Percentiles rank a stretch among this genome's conserved stretches.
Evolutionary conservation across 1,140 invertebrate genomes (phyloP).

Genomic region (Ceratina calcarata): DNA sequence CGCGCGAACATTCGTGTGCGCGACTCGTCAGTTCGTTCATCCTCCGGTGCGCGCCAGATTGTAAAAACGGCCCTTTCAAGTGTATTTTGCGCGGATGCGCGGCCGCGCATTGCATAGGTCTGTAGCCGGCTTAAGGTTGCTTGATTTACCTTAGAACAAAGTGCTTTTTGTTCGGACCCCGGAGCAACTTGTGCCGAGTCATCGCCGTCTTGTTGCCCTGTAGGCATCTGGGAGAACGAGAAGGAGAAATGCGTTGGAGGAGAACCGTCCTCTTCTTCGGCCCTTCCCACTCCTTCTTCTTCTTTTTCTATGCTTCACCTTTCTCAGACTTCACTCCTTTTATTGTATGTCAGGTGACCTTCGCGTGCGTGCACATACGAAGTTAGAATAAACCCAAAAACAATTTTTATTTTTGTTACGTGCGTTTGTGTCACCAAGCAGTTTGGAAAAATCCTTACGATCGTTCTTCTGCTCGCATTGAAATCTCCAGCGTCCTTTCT

Average conservation of each 20-base stretch:
- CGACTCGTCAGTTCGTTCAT: too few species aligned
- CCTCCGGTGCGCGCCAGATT: too few species aligned
- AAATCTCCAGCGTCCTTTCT: not conserved
- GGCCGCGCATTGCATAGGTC: too few species aligned
- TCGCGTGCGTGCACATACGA: conserved; percentile 43
- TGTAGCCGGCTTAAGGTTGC: conserved; percentile 54
- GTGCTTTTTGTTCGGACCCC: conserved; percentile 69
- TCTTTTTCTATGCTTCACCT: not conserved
- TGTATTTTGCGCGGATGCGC: too few species aligned
- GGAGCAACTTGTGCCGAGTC: conserved; percentile 67
- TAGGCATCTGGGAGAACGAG: conserved; percentile 49
- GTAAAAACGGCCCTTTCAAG: too few species aligned
- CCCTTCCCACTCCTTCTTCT: not conserved
- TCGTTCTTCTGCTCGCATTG: not conserved
- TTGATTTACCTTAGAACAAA: conserved; percentile 72
- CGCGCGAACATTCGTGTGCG: too few species aligned
- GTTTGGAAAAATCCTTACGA: not conserved
- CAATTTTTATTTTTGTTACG: conserved; percentile 13
- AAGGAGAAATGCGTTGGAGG: conserved; percentile 58
- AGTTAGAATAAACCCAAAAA: conserved; percentile 4
- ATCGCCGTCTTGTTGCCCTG: conserved; percentile 70
- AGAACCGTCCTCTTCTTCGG: conserved; percentile 31
- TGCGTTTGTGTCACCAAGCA: not conserved
- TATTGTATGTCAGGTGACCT: conserved; percentile 38
- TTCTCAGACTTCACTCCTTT: conserved; percentile 15